Conservation (phyloP, 2,888 invertebrate species). For the Timandra comae region DNA sequence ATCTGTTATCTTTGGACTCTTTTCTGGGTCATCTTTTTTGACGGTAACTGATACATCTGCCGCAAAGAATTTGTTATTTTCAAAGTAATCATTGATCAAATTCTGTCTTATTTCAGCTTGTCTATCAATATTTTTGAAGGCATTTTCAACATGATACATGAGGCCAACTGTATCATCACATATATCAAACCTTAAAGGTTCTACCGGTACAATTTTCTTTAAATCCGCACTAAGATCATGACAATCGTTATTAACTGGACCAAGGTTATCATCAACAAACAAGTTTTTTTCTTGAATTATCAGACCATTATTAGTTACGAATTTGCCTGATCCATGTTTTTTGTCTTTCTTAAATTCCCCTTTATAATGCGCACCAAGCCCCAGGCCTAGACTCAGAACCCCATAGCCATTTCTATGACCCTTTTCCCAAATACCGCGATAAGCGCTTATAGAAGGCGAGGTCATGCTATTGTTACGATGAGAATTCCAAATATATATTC, state of each 20-base stretch:
- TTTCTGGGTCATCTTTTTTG: slow-evolving; percentile 20
- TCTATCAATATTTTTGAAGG: slow-evolving; percentile 51
- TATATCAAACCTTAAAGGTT: slow-evolving; percentile 43
- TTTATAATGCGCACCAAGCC: slow-evolving; percentile 72
- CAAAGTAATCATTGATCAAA: slow-evolving; percentile 47
- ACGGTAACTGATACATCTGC: slow-evolving; percentile 9
- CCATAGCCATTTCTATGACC: slow-evolving; percentile 74
- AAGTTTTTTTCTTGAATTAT: slow-evolving; percentile 63
- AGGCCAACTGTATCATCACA: slow-evolving; percentile 60
- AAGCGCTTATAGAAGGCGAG: slow-evolving; percentile 69
- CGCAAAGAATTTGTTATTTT: slow-evolving; percentile 36
- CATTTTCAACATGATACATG: slow-evolving; percentile 57
- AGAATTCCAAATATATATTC: slow-evolving; percentile 77
- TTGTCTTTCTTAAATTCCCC: slow-evolving; percentile 74
- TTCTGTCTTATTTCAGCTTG: slow-evolving; percentile 36
- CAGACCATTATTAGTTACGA: slow-evolving; percentile 75
- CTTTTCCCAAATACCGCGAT: slow-evolving; percentile 74
- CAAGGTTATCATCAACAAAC: slow-evolving; percentile 71
- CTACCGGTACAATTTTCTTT: slow-evolving; percentile 22
- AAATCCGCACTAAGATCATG: slow-evolving; percentile 17
- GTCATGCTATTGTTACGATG: slow-evolving; percentile 70
- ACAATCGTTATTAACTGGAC: slow-evolving; percentile 27
- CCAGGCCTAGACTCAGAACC: slow-evolving; percentile 62
- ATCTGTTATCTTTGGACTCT: slow-evolving; percentile 9
- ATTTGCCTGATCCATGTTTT: slow-evolving; percentile 74